These are phyloP conservation scores for Nymphalis io DNA, from an alignment of 1,140 invertebrate genomes.

Conservation along the genomic window DNA sequence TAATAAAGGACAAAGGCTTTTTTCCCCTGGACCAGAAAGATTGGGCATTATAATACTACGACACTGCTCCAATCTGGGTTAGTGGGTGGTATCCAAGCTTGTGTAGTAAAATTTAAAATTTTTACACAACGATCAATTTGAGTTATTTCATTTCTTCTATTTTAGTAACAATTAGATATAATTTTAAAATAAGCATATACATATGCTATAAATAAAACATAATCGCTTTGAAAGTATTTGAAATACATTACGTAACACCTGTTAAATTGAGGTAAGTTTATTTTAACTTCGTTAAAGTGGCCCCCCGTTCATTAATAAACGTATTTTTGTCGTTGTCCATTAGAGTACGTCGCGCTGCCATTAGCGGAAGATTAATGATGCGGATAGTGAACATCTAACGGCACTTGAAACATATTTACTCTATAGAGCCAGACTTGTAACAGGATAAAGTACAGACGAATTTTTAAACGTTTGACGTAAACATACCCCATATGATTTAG, in stretches of 20 bases:
- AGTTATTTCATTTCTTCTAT: no score
- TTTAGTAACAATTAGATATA: no score
- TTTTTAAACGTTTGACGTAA: neutral
- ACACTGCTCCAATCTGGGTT: no score
- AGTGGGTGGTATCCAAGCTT: no score
- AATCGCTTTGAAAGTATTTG: no score
- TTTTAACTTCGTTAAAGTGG: slow-evolving; percentile 27
- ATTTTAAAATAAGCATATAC: no score
- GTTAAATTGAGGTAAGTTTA: neutral
- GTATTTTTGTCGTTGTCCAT: slow-evolving; percentile 69
- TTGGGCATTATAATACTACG: no score
- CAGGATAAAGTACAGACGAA: neutral
- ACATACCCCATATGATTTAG: neutral
- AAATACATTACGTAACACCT: neutral
- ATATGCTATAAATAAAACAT: no score
- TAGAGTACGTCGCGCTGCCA: slow-evolving; percentile 60
- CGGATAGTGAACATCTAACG: slow-evolving; percentile 50
- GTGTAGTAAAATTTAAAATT: no score
- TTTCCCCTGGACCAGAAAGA: no score
- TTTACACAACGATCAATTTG: no score
- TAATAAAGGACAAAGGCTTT: no score
- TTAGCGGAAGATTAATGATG: slow-evolving; percentile 65
- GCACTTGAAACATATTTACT: slow-evolving; percentile 45
- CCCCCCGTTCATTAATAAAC: slow-evolving; percentile 61
- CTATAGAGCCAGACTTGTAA: slow-evolving; percentile 8